Evolutionary conservation across 2,113 vertebrate genomes (phyloP), one percentile per base, ranked within the genome.

Genomic region (Acrocephalus arundinaceus): DNA sequence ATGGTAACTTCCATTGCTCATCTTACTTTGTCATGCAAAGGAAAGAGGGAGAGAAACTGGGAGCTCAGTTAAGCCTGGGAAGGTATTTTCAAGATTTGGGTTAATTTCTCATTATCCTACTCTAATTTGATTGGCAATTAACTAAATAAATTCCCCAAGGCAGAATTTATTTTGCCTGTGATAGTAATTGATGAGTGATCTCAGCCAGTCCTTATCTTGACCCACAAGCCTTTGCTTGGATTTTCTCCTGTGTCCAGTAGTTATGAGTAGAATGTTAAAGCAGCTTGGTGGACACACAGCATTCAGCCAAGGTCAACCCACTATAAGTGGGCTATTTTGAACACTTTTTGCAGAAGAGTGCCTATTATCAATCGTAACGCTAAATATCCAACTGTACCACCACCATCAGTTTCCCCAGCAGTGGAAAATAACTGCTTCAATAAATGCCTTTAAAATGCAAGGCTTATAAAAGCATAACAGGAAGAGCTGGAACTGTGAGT

Each of bases 1-100:
- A 45, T 6, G 0, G 0, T 9, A 58, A 25, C 2, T 6, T n/a
- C 8, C 14, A 72, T 20, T 84, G 11, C 10, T 6, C 1, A 0
- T 31, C 2, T 7, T 18, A 7, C 19, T 66, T 25, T 2, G 2
- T 37, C 4, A 3, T 18, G 49, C 4, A 4, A 1, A 15, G 2
- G 4, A 37, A 15, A 14, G 12, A 55, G 6, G 10, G 28, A 80
- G 46, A 43, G 18, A 80, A 83, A 58, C 1, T 1, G 2, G 19
- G 23, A 84, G 18, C 21, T 22, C 39, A 19, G 3, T 17, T 52
- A 19, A 66, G 25, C 23, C 37, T 4, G 1, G 5, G 15, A 71
- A 79, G 8, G 3, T 39, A 23, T 41, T 84, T 82, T 16, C 30
- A 72, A 52, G 13, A 35, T 58, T 31, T 45, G 4, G 1, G 3